phyloP scores from a whole-genome alignment of 2,113 vertebrate species.

The Tympanuchus pallidicinctus region DNA sequence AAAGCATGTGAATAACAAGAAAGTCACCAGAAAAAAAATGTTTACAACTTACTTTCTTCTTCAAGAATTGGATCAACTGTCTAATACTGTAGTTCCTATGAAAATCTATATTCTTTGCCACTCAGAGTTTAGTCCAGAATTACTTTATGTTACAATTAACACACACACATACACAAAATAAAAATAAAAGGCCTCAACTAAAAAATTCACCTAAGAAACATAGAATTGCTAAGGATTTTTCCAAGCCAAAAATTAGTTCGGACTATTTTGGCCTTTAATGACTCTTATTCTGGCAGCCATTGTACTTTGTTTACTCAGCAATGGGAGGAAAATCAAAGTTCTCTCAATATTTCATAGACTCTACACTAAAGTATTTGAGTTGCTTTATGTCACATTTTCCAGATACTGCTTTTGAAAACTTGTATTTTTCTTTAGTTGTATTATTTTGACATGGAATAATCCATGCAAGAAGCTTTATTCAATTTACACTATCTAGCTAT shows the following conservation, averaged over 20 bases:
- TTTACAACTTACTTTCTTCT: background rate
- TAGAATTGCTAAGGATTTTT: background rate
- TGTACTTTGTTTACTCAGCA: background rate
- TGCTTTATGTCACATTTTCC: background rate
- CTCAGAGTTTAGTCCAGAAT: background rate
- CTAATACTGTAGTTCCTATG: background rate
- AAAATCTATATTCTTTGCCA: background rate
- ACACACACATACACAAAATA: background rate
- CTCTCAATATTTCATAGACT: background rate
- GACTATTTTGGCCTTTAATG: background rate
- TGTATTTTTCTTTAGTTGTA: background rate
- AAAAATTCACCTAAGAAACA: background rate
- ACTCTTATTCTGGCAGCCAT: background rate
- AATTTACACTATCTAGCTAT: background rate
- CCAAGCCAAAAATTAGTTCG: background rate
- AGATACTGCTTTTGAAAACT: background rate
- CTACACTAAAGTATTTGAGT: background rate
- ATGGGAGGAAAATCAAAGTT: background rate
- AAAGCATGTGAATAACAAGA: background rate
- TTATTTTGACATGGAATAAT: background rate
- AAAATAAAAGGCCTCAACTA: background rate
- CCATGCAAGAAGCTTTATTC: rapidly evolving
- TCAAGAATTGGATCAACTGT: background rate
- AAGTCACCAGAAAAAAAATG: background rate
- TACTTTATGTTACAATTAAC: background rate